These are phyloP conservation scores for Catocala nupta DNA, from an alignment of 2,888 invertebrate genomes.

Conservation along the genomic window DNA sequence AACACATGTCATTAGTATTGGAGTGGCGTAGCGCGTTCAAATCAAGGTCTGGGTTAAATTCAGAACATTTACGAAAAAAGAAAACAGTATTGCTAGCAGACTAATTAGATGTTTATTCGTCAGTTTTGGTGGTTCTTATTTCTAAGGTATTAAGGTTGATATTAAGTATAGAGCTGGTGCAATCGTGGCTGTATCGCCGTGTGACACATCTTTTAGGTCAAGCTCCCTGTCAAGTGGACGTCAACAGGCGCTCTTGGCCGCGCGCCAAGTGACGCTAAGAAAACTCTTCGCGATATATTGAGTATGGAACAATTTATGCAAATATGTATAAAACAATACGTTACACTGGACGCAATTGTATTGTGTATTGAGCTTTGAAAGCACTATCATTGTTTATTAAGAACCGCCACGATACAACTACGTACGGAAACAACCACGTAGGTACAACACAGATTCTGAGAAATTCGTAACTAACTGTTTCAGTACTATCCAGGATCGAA, in stretches of 20 bases:
- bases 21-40: conserved; percentile 25
- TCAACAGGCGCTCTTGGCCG: conserved; percentile 76
- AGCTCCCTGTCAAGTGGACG: conserved; percentile 77
- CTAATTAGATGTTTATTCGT: conserved; percentile 13
- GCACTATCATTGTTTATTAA: not conserved
- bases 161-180: conserved; percentile 42
- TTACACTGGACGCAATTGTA: not conserved
- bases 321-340: conserved; percentile 31
- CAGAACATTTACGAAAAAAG: conserved; percentile 23
- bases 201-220: conserved; percentile 78
- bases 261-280: conserved; percentile 70
- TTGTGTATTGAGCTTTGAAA: not conserved
- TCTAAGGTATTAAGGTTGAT: conserved; percentile 38
- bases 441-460: no score
- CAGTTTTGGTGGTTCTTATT: conserved; percentile 27
- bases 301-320: conserved; percentile 63
- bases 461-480: no score
- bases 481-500: no score
- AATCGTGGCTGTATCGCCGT: conserved; percentile 50
- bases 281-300: conserved; percentile 68
- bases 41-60: conserved; percentile 47
- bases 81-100: conserved; percentile 31
- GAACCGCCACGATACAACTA: no score
- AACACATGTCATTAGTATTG: conserved; percentile 47
- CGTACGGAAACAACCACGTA: no score